Percentiles rank a stretch among this genome's conserved stretches.
phyloP scores from a whole-genome alignment of 2,113 vertebrate genomes.

The Cacatua alba region DNA sequence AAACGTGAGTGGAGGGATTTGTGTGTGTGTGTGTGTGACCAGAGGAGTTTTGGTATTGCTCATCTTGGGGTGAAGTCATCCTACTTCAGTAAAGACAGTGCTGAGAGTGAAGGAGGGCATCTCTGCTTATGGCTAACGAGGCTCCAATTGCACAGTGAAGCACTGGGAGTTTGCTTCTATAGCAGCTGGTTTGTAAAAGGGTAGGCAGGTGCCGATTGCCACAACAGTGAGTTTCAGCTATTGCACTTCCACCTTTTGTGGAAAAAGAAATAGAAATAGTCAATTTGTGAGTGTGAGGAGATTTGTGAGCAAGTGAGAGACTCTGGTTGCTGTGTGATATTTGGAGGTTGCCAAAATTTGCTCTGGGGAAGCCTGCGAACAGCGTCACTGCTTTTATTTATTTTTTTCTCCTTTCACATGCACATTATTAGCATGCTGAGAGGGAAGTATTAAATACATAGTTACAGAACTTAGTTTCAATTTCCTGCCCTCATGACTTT shows the following conservation, averaged over 20 bases:
- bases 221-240: neutral
- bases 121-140: neutral
- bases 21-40: neutral
- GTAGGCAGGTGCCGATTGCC: neutral
- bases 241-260: neutral
- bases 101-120: neutral
- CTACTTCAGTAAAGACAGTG: neutral
- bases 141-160: neutral
- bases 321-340: neutral
- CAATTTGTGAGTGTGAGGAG: neutral
- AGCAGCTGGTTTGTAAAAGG: neutral
- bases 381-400: neutral
- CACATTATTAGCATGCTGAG: neutral
- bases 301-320: neutral
- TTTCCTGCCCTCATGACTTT: neutral
- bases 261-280: neutral
- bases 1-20: neutral
- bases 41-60: conserved; percentile 48
- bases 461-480: neutral
- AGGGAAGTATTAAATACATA: neutral
- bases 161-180: neutral
- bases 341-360: neutral
- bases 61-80: neutral
- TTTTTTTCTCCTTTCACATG: neutral
- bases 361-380: neutral